These are phyloP conservation scores for Cheilosia grossa DNA, from an alignment of 2,888 invertebrate genomes.

Conservation along the genomic window DNA sequence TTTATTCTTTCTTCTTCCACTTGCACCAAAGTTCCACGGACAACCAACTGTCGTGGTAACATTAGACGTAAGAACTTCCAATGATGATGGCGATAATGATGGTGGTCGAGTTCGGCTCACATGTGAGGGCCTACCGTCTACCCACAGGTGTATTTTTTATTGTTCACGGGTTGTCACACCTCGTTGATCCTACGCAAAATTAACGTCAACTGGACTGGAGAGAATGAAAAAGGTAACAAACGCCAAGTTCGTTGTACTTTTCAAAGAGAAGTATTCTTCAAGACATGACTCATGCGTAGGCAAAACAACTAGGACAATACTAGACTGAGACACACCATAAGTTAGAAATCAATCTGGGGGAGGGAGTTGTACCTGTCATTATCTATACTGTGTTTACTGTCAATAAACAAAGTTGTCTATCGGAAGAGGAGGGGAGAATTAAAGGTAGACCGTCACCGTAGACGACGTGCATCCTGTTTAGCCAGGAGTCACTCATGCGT, in stretches of 20 bases:
- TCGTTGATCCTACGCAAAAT: constrained; percentile 74
- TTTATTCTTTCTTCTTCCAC: constrained; percentile 17
- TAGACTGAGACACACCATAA: neutral
- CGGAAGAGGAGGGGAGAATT: neutral
- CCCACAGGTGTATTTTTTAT: constrained; percentile 72
- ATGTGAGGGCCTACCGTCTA: constrained; percentile 55
- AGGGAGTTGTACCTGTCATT: constrained; percentile 11
- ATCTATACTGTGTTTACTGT: constrained; percentile 51
- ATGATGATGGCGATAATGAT: constrained; percentile 46
- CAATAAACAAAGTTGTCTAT: constrained; percentile 60
- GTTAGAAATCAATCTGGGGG: constrained; percentile 32
- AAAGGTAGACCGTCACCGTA: constrained; percentile 3
- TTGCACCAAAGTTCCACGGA: constrained; percentile 31
- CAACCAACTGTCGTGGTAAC: constrained; percentile 67
- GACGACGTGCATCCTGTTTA: constrained; percentile 50
- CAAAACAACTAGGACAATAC: constrained; percentile 46
- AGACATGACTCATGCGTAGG: constrained; percentile 61
- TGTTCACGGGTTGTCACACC: constrained; percentile 71
- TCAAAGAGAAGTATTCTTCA: constrained; percentile 42
- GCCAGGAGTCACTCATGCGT: constrained; percentile 66
- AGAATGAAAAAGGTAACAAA: constrained; percentile 31
- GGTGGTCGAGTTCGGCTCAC: constrained; percentile 53
- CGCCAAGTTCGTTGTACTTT: constrained; percentile 65
- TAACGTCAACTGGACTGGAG: constrained; percentile 62
- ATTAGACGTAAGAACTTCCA: constrained; percentile 59